Base-by-base conservation (phyloP, 2,888 invertebrate species). In the Drosophila prolongata region DNA sequence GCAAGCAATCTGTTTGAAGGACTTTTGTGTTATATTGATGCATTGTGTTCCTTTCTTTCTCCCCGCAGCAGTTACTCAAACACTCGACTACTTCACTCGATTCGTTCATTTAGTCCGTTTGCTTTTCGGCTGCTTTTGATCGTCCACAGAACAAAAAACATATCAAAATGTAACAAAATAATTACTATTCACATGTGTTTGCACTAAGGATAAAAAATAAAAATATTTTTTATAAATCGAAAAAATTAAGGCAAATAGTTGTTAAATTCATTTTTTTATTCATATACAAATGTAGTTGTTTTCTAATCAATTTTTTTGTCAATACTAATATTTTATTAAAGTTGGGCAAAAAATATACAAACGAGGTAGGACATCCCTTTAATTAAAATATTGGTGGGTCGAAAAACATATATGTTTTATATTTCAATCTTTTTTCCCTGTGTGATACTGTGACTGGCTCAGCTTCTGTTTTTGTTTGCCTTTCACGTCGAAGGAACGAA, bases 21-120 rank as follows among this genome's bases (percentile, higher is more conserved):
- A 87, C 74, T 82, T 83, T 87, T 79, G 80, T 87, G 82, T 75
- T 83, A 87, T 87, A 83, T 83, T 83, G 85, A 81, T 82, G 87
- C 87, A 83, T 87, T 83, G 87, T 83, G 79, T 56, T 70, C 62
- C 66, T 37, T 62, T 44, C 57, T 24, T 10, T 13, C 16, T 24
- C 49, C 49, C 57, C 27, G 38, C 58, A 54, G 65, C 77, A 77
- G 85, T 87, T 84, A 74, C 86, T 82, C 83, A 81, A 85, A 85
- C 80, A 85, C 83, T 81, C 65, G 80, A 86, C 80, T 71, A 69
- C 80, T 74, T 74, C 80, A 77, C 70, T 77, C 76, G 68, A 81
- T 79, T 77, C 79, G 73, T 80, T 87, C 85, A 82, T 86, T 86
- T 70, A 77, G 77, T 79, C 62, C 79, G 62, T 77, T 65, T 84